Evolutionary conservation across 2,113 vertebrate species (phyloP).

Genomic region (Harpagus bidentatus): DNA sequence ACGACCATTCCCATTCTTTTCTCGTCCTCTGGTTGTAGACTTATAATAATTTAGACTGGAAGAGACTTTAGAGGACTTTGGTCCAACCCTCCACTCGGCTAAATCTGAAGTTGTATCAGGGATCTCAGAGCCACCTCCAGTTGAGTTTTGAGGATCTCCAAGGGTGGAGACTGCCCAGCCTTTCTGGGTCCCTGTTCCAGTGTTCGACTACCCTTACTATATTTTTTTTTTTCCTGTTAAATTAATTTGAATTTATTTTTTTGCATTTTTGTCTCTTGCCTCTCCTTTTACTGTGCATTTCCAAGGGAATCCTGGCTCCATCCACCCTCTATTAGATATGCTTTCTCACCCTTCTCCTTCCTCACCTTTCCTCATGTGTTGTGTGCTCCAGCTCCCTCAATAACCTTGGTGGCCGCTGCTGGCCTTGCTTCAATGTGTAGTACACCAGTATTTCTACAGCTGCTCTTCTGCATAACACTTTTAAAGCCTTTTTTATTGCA

Average conservation of each 20-base stretch:
- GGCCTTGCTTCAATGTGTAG: background rate
- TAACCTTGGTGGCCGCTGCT: background rate
- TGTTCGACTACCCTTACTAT: background rate
- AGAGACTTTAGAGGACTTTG: background rate
- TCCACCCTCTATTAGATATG: background rate
- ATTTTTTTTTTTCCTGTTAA: accelerated
- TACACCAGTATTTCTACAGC: background rate
- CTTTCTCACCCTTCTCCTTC: background rate
- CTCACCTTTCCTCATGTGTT: background rate
- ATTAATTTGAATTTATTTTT: background rate
- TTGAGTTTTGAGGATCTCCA: background rate
- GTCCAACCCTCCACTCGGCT: background rate
- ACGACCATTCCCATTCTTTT: background rate
- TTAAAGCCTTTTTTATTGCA: background rate
- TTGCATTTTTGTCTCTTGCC: background rate
- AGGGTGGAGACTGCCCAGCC: background rate
- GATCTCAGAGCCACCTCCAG: background rate
- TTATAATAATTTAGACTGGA: background rate
- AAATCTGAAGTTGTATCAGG: background rate
- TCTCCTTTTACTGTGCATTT: background rate
- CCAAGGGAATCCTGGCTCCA: background rate
- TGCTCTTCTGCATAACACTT: background rate
- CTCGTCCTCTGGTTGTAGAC: background rate
- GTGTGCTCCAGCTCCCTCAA: background rate
- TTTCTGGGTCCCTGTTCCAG: background rate